phyloP scores from a whole-genome alignment of 2,113 vertebrate species.

The Rhineura floridana region DNA sequence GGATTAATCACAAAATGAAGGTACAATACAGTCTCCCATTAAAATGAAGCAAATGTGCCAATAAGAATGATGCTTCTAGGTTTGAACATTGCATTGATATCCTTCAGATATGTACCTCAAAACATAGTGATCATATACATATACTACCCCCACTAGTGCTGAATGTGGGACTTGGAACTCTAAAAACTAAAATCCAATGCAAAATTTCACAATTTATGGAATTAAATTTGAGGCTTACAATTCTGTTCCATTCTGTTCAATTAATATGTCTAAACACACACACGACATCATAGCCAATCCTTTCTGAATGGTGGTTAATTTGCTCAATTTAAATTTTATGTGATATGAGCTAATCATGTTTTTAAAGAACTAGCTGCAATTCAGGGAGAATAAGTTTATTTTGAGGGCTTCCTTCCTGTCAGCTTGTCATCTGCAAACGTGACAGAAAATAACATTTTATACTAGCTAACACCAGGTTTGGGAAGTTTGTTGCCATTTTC shows the following conservation, averaged over 20 bases:
- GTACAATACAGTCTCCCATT: not conserved
- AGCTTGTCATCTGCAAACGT: constrained; percentile 35
- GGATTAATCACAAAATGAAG: not conserved
- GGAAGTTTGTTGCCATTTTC: constrained; percentile 52
- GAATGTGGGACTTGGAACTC: not conserved
- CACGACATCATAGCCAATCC: not conserved
- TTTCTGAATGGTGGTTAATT: not conserved
- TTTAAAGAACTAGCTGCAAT: not conserved
- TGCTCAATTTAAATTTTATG: not conserved
- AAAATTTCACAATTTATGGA: not conserved
- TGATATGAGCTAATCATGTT: not conserved
- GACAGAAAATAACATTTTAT: constrained; percentile 51
- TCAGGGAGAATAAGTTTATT: not conserved
- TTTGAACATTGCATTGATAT: not conserved
- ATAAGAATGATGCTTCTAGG: not conserved
- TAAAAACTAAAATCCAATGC: not conserved
- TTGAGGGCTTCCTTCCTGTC: constrained; percentile 30
- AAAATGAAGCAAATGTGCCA: not conserved
- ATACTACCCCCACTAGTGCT: not conserved
- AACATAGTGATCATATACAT: not conserved
- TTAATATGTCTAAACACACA: not conserved
- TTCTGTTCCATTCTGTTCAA: not conserved
- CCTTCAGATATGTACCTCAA: not conserved
- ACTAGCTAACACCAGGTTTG: constrained; percentile 44
- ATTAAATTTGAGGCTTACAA: not conserved